These are phyloP conservation scores for Fregetta grallaria DNA, from an alignment of 2,113 vertebrate species.

Conservation along the genomic window DNA sequence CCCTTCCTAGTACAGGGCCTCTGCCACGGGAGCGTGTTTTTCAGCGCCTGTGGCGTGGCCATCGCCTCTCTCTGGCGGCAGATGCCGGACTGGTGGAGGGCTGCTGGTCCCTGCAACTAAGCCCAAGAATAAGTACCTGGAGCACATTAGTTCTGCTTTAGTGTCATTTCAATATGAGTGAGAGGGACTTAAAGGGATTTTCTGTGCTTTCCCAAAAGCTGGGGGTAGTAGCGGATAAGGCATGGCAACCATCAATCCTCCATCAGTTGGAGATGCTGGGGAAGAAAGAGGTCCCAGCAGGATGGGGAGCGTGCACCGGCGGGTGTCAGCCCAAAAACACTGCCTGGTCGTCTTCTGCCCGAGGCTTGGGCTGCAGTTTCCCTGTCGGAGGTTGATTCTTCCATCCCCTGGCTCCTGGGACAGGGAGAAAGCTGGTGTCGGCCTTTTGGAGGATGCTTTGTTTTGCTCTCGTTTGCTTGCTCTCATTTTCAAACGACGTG, in stretches of 20 bases:
- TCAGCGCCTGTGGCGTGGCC: not conserved
- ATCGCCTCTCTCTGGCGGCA: accelerated
- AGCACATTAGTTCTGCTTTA: slow-evolving; percentile 50
- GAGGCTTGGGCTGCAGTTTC: not conserved
- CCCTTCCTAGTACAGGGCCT: not conserved
- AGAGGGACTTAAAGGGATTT: slow-evolving; percentile 53
- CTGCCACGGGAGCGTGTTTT: not conserved
- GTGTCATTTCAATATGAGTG: not conserved
- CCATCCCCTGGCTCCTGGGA: not conserved
- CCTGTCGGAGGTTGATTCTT: accelerated
- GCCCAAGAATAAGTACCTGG: slow-evolving; percentile 6
- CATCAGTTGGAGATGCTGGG: not conserved
- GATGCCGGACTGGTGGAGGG: accelerated
- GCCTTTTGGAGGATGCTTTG: not conserved
- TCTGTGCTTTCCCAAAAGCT: slow-evolving; percentile 8
- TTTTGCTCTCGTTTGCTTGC: not conserved
- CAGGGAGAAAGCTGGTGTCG: not conserved
- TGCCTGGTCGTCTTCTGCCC: not conserved
- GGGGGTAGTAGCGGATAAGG: not conserved
- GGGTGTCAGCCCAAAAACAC: not conserved
- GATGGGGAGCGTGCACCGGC: not conserved
- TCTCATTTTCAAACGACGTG: accelerated
- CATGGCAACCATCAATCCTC: not conserved
- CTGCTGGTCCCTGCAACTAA: not conserved
- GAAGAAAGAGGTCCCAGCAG: not conserved